Percentiles rank a stretch among this genome's conserved stretches.
Evolutionary conservation across 2,888 invertebrate genomes (phyloP).

Genomic region (Meliscaeva auricollis): DNA sequence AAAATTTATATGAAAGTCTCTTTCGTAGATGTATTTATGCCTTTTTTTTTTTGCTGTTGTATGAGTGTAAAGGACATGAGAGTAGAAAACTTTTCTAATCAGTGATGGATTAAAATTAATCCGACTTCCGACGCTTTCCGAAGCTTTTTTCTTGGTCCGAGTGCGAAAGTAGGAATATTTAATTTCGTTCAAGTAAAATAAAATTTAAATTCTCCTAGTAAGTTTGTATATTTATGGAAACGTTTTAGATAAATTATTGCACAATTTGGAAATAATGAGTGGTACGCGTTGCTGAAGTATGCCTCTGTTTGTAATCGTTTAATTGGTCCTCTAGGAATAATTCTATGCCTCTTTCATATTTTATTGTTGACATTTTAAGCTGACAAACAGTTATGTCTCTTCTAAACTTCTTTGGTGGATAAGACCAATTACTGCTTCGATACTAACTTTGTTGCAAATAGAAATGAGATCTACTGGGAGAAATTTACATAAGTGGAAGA

Average conservation of each 20-base stretch:
- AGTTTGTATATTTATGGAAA: neutral
- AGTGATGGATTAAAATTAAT: constrained; percentile 76
- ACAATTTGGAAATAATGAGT: neutral
- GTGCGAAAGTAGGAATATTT: constrained; percentile 48
- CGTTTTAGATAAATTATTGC: neutral
- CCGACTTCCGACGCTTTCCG: no score
- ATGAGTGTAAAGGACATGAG: constrained; percentile 52
- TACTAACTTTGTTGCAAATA: neutral
- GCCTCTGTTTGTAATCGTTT: neutral
- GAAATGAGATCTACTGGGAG: neutral
- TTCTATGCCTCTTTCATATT: neutral
- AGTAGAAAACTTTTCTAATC: constrained; percentile 75
- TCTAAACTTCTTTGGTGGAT: neutral
- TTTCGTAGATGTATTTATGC: constrained; percentile 5
- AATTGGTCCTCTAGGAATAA: neutral
- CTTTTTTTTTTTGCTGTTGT: neutral
- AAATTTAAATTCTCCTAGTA: constrained; percentile 11
- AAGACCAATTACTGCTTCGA: neutral
- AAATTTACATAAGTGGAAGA: neutral
- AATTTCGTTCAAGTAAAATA: constrained; percentile 33
- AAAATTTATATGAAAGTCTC: constrained; percentile 43
- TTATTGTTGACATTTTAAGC: neutral
- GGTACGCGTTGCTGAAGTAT: neutral
- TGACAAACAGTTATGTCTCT: neutral
- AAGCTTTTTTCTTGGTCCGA: constrained; percentile 44